Evolutionary conservation across 1,140 invertebrate species (phyloP), one percentile per base, ranked within the genome.

Genomic region (Coelopa frigida): DNA sequence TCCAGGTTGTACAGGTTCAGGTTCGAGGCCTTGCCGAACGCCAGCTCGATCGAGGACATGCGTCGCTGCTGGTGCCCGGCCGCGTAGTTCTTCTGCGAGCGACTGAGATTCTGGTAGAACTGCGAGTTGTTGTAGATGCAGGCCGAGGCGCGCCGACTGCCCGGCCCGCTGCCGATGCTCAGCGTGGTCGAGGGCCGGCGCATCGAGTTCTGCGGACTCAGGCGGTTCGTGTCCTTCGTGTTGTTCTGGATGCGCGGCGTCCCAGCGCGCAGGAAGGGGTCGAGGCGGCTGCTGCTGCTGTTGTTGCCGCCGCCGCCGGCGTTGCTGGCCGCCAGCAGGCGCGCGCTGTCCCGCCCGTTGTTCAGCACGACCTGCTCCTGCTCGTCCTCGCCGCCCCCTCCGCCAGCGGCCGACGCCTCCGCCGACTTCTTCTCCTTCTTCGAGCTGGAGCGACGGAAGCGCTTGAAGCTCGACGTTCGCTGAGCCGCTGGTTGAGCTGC

Each of bases 121-220:
- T 68, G 65, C 14, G 65, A 67, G 50, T 68, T 68, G 50, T 68
- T 68, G 45, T 66, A 68, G 18, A 66, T 62, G 47, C 60, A 66
- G 6, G 65, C 65, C 17, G 64, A 67, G 42, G 59, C 59, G 21
- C 61, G 55, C 2, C 65, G 55, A 49, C 61, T 68, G 21, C 57
- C 55, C 12, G 52, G 29, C 26, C 45, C 31, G 38, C 50, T 51
- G 40, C 46, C 42, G 11, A 65, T 64, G 40, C 57, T 61, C 26
- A 63, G 50, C n/a, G 59, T 55, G 3, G 59, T 61, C 3, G 60
- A 63, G 0, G 62, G 48, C 1, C 62, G 63, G 36, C 73, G 57
- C 45, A 85, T 78, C 2, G 82, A 84, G 71, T 84, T 86, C 59
- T 84, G 83, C 23, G 84, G 83, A 68, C 80, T 84, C 46, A 81